Base-by-base conservation (phyloP, 1,140 invertebrate genomes). In the Leptonema lineaticorne region DNA sequence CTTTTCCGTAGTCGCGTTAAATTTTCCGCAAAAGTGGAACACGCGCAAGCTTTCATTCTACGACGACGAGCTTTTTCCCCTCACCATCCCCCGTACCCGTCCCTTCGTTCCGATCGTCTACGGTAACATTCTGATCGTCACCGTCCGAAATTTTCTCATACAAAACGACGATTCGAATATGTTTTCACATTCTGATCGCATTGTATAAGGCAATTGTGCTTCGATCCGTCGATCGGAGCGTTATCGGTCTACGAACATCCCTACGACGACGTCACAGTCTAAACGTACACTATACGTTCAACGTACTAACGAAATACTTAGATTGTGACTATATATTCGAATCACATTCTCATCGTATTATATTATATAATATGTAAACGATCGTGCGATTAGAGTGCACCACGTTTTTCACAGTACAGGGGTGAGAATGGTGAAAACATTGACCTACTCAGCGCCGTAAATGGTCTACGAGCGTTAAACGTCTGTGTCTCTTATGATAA, bases 361-460 rank as follows among this genome's bases (percentile, higher is more conserved):
- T n/a, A 53, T 20, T 14, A 8, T 20, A 7, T 11, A 5, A 14
- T 41, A 14, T 41, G 9, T 16, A 53, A 24, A 24, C 50, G 20
- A 22, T 6, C 27, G 3, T 53, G 22, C 50, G 50, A 53, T 53
- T 53, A 1, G 50, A 53, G 22, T 53, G 22, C 27, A 11, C 9
- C 22, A 53, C 11, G n/a, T 53, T 53, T 53, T 53, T 24, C 22
- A 11, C 50, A 11, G 3, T 22, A 8, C 24, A 24, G 50, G 50
- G 50, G 50, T 53, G 50, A 53, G 20, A 53, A 24, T 24, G 50
- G 50, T 53, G 50, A 53, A 53, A 53, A 53, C 50, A 53, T 53
- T 53, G 50, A 53, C 50, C 50, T 53, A 53, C 50, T 53, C 50
- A 53, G 50, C 50, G 20, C 22, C 22, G 50, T 53, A 53, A 53